Base-by-base conservation (phyloP, 2,888 invertebrate genomes). In the Sesamia inferens region DNA sequence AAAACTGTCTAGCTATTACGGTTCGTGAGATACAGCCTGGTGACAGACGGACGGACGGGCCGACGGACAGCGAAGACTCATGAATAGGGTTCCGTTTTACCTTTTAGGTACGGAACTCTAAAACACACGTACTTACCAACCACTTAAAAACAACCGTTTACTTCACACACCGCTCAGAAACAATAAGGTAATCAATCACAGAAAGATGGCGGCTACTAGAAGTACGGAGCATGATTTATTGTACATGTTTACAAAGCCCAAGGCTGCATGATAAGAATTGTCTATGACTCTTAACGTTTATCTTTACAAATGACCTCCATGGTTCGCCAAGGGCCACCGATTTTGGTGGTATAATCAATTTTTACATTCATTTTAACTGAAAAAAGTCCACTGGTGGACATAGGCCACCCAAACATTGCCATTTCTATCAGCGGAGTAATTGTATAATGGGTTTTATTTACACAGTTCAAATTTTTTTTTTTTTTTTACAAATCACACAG, bases 111-210 rank as follows among this genome's bases (percentile, higher is more conserved):
- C n/a, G n/a, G n/a, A n/a, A n/a, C n/a, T n/a, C 57, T 24, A 61
- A 57, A 44, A 63, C 19, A 69, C 10, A 54, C 39, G 42, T 44
- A 31, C 44, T 11, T 13, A 14, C 24, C 0, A 39, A 39, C 2
- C 5, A 42, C 13, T 31, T 70, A 54, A 73, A 73, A 67, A 73
- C 14, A n/a, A n/a, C 0, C 4, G 57, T 62, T 65, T 39, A 24
- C 57, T 64, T 64, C 54, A 74, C 70, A 68, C 72, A 59, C 24
- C 31, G 19, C 54, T 55, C 42, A 71, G 19, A 76, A 79, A 83
- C 79, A 72, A 78, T 79, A 16, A 48, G 68, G 68, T 48, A 71
- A 82, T 85, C 82, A 83, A 86, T 85, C 84, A 82, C 68, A 65
- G 10, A 31, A 68, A 76, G 11, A 79, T 71, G 79, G 65, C 71